Percentiles rank a stretch among this genome's conserved stretches.
phyloP scores from a whole-genome alignment of 2,888 invertebrate genomes.

The Desoria tigrina region DNA sequence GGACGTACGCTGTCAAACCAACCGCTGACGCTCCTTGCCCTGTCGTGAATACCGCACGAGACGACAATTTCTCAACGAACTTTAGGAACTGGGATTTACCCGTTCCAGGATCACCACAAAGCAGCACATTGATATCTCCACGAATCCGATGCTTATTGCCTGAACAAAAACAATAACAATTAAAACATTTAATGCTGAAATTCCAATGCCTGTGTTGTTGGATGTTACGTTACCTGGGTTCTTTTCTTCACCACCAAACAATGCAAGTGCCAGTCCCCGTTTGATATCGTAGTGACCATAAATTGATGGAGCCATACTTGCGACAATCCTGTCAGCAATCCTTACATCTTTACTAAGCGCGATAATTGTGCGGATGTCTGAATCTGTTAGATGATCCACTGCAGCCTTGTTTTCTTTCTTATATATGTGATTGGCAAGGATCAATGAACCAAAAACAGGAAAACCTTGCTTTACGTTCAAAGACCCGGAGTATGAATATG shows the following conservation, averaged over 20 bases:
- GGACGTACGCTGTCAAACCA: conserved; percentile 96
- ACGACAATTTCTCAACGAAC: conserved; percentile 93
- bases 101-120: conserved; percentile 98
- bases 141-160: conserved; percentile 87
- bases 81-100: conserved; percentile 99
- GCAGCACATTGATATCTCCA: conserved; percentile 93
- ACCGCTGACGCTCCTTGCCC: conserved; percentile 99
- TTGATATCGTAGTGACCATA: conserved; percentile 97
- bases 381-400: conserved; percentile 90
- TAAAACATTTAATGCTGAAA: no score
- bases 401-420: conserved; percentile 93
- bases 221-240: conserved; percentile 89
- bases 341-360: conserved; percentile 85
- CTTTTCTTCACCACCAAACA: conserved; percentile 96
- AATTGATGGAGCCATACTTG: conserved; percentile 96
- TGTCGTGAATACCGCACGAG: conserved; percentile 94
- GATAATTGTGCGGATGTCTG: conserved; percentile 85
- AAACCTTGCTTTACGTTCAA: conserved; percentile 79
- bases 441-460: conserved; percentile 96
- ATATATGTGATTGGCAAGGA: conserved; percentile 91
- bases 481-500: conserved; percentile 96
- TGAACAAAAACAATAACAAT: no score
- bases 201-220: no score
- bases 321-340: conserved; percentile 84
- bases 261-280: conserved; percentile 81